Percentiles rank a stretch among this genome's conserved stretches.
These are phyloP conservation scores for Pterophyllum scalare DNA, from an alignment of 2,113 vertebrate genomes.

Conservation along the genomic window DNA sequence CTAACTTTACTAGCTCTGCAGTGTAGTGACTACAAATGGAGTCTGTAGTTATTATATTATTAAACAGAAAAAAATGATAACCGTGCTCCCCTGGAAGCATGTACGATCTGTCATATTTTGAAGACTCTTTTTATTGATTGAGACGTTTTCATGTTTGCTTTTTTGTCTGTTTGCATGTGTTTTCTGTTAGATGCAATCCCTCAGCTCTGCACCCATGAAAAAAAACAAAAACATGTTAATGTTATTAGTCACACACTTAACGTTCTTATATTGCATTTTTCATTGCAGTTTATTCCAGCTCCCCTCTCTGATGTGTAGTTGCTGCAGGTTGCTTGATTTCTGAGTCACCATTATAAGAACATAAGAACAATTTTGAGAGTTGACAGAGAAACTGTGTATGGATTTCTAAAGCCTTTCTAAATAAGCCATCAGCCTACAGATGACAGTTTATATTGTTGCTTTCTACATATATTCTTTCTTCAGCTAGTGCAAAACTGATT, in stretches of 20 bases:
- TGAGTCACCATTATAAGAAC: accelerated
- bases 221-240: not conserved
- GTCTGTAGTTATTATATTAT: not conserved
- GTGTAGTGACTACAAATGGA: not conserved
- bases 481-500: too few species aligned
- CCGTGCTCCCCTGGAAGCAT: not conserved
- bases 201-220: not conserved
- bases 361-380: accelerated
- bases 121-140: too few species aligned
- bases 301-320: not conserved
- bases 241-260: not conserved
- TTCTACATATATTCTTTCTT: not conserved
- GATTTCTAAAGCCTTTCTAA: not conserved
- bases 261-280: not conserved
- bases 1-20: not conserved
- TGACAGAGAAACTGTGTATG: not conserved
- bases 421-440: too few species aligned
- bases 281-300: not conserved
- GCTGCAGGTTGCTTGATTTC: not conserved
- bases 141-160: too few species aligned
- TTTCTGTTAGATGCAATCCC: not conserved
- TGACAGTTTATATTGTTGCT: too few species aligned
- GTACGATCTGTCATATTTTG: not conserved
- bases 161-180: not conserved
- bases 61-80: not conserved